Conservation (phyloP, 2,888 invertebrate species). For the Drosophila robusta region DNA sequence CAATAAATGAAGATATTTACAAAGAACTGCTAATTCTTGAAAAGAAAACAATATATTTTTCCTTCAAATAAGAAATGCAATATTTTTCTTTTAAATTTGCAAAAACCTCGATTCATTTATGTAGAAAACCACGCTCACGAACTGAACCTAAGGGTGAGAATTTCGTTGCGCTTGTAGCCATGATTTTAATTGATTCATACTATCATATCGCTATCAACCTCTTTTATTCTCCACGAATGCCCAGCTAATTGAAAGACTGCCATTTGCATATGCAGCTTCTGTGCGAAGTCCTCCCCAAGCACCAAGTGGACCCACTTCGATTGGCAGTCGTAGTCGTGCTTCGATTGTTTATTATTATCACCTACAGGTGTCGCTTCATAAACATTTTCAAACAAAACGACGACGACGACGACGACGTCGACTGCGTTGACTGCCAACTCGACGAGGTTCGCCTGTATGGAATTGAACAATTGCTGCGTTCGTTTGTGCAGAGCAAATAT, state of each 20-base stretch:
- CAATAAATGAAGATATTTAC: no score
- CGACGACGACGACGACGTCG: constrained; percentile 35
- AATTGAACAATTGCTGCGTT: constrained; percentile 79
- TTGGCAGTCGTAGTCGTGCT: constrained; percentile 65
- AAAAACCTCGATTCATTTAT: no score
- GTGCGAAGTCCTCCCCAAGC: constrained; percentile 8
- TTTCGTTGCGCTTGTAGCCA: no score
- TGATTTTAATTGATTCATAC: neutral
- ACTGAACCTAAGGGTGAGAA: no score
- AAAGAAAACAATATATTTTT: no score
- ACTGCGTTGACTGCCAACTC: constrained; percentile 33
- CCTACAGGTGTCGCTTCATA: constrained; percentile 80
- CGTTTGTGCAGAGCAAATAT: constrained; percentile 79
- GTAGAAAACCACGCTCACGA: no score
- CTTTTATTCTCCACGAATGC: neutral
- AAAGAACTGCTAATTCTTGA: no score
- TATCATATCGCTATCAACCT: neutral
- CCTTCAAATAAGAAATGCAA: no score
- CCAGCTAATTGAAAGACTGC: constrained; percentile 17
- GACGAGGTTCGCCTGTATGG: constrained; percentile 56
- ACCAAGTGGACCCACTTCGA: constrained; percentile 55
- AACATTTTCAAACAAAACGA: constrained; percentile 75
- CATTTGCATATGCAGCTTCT: constrained; percentile 30
- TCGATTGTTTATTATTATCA: constrained; percentile 80
- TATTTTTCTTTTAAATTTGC: no score